Evolutionary conservation across 2,888 invertebrate species (phyloP).

Genomic region (Plebejus anna): DNA sequence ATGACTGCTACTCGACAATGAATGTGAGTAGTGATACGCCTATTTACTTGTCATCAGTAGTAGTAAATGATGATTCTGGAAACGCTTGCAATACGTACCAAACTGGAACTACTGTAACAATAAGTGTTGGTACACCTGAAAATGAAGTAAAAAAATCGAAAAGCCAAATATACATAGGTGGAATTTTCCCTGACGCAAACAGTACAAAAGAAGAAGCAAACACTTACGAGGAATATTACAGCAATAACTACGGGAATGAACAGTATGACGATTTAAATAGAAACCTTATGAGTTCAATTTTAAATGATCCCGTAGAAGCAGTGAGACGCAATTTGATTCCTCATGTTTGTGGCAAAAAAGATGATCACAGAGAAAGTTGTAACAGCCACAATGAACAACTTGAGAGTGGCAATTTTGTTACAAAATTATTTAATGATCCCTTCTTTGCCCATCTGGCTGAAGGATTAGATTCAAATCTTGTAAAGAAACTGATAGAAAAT

Average conservation of each 20-base stretch:
- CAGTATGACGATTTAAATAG: conserved; percentile 41
- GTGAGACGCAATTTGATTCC: conserved; percentile 86
- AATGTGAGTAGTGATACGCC: conserved; percentile 85
- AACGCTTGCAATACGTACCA: conserved; percentile 70
- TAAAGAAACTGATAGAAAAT: conserved; percentile 83
- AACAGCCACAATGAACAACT: conserved; percentile 44
- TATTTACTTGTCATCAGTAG: conserved; percentile 86
- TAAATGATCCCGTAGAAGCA: conserved; percentile 88
- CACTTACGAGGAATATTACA: conserved; percentile 68
- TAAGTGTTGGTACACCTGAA: conserved; percentile 79
- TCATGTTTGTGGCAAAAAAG: conserved; percentile 85
- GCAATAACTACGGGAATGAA: conserved; percentile 47
- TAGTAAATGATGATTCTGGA: conserved; percentile 81
- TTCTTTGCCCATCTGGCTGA: conserved; percentile 82
- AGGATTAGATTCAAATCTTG: conserved; percentile 80
- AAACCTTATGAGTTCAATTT: conserved; percentile 75
- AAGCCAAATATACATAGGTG: conserved; percentile 75
- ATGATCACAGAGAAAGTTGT: conserved; percentile 44
- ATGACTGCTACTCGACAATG: conserved; percentile 87
- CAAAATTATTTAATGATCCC: conserved; percentile 82
- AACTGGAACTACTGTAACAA: conserved; percentile 81
- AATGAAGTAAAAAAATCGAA: conserved; percentile 66
- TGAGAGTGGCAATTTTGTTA: conserved; percentile 72
- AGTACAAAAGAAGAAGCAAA: conserved; percentile 54
- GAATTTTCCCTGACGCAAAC: conserved; percentile 54